Evolutionary conservation across 2,797 vertebrate genomes (phyloP), one percentile per base, ranked within the genome.

Genomic region (Cyprinella venusta): DNA sequence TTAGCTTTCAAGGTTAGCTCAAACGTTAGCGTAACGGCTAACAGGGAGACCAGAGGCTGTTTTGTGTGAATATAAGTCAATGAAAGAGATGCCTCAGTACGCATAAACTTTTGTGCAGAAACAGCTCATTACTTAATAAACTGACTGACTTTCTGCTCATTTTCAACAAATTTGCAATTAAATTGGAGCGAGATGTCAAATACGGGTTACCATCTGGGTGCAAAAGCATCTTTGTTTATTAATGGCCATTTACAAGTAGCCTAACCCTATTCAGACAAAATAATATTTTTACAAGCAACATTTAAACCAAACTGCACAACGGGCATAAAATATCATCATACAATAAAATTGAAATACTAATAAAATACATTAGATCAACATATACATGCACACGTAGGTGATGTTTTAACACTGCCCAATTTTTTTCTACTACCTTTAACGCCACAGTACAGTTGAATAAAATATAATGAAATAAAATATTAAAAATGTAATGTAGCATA

Each of bases 11-110:
- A 59, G 72, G 52, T 75, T 75, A 75, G 52, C 33, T 56, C 33
- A 75, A 75, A 75, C 21, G 21, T 75, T 38, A 59, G 21, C 33
- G 21, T 59, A 59, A 59, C 0, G 33, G 21, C 72, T 75, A 75
- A 59, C 52, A 75, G 72, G 72, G 72, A 75, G 52, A 56, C 72
- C 52, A 75, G 52, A 75, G 72, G 52, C 33, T 40, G 52, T 75
- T 74, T 75, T n/a, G 12, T 56, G 12, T 75, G 33, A 75, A 24
- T 59, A 59, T 5, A 75, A 59, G 72, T 75, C 52, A 59, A 59
- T 40, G 21, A 75, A 75, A 13, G 72, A 40, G 6, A 59, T 24
- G 10, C 12, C 72, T 59, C 21, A 9, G 52, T 75, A 38, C 8
- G 2, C 19, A 38, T 56, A 16, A 75, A 75, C 72, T 75, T 74